Base-by-base conservation (phyloP, 2,113 vertebrate species). In the Pygoscelis adeliae region DNA sequence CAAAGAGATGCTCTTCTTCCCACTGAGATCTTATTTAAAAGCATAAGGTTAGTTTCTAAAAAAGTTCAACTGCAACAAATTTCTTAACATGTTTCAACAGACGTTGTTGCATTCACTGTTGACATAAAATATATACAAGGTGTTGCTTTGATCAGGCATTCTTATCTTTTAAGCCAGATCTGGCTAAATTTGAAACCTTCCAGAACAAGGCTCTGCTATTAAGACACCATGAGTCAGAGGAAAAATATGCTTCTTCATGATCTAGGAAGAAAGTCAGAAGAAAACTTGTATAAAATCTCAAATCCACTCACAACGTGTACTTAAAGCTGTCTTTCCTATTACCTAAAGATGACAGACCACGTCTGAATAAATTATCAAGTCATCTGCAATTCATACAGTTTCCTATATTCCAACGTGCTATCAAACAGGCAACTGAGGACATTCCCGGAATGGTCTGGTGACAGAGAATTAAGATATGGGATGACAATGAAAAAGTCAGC, bases 401-500 rank as follows among this genome's bases (percentile, higher is more conserved):
- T 90, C 84, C 94, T 86, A 30, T 63, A 66, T 44, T 80, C 53
- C 82, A 70, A 1, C 2, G 22, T 15, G 20, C 85, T 59, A 62
- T 82, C 96, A 91, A 86, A 88, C 74, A 83, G 82, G 84, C 89
- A 79, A 11, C 80, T 11, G 78, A 91, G 93, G 94, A 87, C 91
- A 30, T 91, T 94, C 93, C 97, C 61, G 25, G 87, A 94, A 94
- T 6, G 46, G 82, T 49, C 93, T 95, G 79, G 89, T 81, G 89
- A 83, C 81, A 88, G 67, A 76, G 63, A 95, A 93, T 66, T 82
- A 83, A 97, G 86, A 95, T 81, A 86, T n/a, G 81, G 87, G 67
- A 96, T 55, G 65, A 95, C 93, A 95, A 92, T 47, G 89, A 94
- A 91, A 94, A 97, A 96, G 96, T 94, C 94, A 93, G 78, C 82